phyloP scores from a whole-genome alignment of 2,797 vertebrate genomes.

The Pogoniulus pusillus region DNA sequence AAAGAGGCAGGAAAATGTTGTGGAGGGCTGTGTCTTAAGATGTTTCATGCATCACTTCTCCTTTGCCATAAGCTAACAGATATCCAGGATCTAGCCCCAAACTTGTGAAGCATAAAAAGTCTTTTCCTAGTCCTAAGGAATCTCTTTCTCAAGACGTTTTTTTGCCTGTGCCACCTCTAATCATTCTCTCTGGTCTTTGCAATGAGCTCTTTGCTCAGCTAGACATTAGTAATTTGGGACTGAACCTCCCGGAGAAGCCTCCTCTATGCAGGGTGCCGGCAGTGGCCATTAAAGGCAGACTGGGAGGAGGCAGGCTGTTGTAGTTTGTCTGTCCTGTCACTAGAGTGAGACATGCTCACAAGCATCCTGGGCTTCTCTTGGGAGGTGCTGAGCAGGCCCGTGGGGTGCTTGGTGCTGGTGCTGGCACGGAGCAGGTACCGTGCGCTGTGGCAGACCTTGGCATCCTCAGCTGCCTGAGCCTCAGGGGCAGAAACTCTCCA shows the following conservation, averaged over 20 bases:
- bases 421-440: background rate
- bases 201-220: background rate
- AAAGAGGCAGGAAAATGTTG: background rate
- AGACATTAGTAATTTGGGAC: background rate
- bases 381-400: background rate
- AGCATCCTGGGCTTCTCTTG: background rate
- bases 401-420: background rate
- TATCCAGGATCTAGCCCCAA: background rate
- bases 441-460: background rate
- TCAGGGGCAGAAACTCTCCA: background rate
- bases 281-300: background rate
- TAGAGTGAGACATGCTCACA: slow-evolving; percentile 64
- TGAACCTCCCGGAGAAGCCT: background rate
- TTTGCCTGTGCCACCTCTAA: background rate
- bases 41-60: background rate
- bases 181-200: background rate
- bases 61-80: background rate
- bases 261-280: background rate
- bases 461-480: background rate
- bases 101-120: background rate
- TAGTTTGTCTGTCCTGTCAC: slow-evolving; percentile 55
- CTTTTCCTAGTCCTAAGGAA: background rate
- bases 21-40: background rate
- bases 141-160: background rate
- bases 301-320: slow-evolving; percentile 20